Base-by-base conservation (phyloP, 2,888 invertebrate genomes). In the Blomia tropicalis region DNA sequence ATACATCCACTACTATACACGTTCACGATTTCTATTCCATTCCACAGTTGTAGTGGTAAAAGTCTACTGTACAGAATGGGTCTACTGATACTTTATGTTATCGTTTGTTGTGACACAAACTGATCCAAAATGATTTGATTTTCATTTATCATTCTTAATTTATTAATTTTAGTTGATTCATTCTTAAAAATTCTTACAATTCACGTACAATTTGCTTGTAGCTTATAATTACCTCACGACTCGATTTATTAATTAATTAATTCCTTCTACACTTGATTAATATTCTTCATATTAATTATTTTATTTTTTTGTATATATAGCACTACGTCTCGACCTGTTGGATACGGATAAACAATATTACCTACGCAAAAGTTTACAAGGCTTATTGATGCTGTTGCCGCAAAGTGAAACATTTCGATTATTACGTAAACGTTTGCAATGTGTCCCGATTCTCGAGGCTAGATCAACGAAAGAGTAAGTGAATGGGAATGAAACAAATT, bases 341-440 rank as follows among this genome's bases (percentile, higher is more conserved):
- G 82, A 84, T 70, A 81, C 82, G 67, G 80, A 82, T 68, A 72
- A 76, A 64, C 85, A 87, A 70, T 83, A 81, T 68, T 82, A 83
- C 67, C 79, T 95, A 69, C 82, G 92, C 58, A 81, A 86, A 70
- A 87, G 92, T 59, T 79, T 98, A 67, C 96, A 91, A 77, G 95
- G 95, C 1, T 80, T 98, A 66, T 79, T 98, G 36, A 98, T 98
- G 98, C 75, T 98, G 69, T 77, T 98, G 71, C 98, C 98, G 58
- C 98, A 98, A 79, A 89, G 87, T 58, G 92, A 93, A 73, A 93
- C 96, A 41, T 98, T 96, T 77, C 83, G 84, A 71, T 83, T 85
- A 66, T 80, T 98, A 65, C 78, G 81, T 67, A 81, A 82, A 70
- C 79, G 93, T 25, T 80, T 95, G 30, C 82, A 85, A 71, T 87